Percentiles rank a stretch among this genome's conserved stretches.
Evolutionary conservation across 2,888 invertebrate species (phyloP).

Genomic region (Drosophila austrosaltans): DNA sequence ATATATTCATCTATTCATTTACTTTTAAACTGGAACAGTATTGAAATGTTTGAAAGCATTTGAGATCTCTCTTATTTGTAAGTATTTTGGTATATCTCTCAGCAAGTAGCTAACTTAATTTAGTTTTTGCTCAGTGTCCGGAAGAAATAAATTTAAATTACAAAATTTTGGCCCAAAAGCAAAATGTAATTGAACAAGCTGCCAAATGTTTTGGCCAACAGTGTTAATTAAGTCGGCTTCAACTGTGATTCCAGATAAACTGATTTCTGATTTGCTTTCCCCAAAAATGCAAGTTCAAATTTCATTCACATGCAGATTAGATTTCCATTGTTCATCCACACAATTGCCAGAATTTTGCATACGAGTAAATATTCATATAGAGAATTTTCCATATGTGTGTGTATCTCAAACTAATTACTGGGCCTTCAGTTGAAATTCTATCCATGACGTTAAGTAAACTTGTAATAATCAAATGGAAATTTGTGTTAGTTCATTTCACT

Average conservation of each 20-base stretch:
- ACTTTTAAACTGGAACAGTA: no score
- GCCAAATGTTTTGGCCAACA: neutral
- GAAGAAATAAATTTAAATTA: neutral
- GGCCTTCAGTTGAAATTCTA: neutral
- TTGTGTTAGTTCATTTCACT: constrained; percentile 27
- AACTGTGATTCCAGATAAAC: constrained; percentile 5
- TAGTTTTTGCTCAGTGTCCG: neutral
- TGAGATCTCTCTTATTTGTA: no score
- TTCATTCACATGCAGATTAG: constrained; percentile 44
- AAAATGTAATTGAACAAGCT: neutral
- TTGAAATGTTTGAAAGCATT: no score
- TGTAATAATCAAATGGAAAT: constrained; percentile 34
- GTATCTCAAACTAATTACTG: neutral
- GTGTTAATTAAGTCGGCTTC: constrained; percentile 28
- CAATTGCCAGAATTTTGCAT: constrained; percentile 54
- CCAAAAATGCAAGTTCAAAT: constrained; percentile 11
- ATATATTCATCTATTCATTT: no score
- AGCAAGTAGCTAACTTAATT: no score
- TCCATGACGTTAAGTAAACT: constrained; percentile 14
- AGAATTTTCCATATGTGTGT: neutral
- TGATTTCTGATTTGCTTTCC: constrained; percentile 3
- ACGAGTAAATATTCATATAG: constrained; percentile 27
- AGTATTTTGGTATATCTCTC: no score
- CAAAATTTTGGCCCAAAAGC: neutral
- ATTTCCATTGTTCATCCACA: constrained; percentile 41